Evolutionary conservation across 2,113 vertebrate genomes (phyloP).

Genomic region (Mola mola): DNA sequence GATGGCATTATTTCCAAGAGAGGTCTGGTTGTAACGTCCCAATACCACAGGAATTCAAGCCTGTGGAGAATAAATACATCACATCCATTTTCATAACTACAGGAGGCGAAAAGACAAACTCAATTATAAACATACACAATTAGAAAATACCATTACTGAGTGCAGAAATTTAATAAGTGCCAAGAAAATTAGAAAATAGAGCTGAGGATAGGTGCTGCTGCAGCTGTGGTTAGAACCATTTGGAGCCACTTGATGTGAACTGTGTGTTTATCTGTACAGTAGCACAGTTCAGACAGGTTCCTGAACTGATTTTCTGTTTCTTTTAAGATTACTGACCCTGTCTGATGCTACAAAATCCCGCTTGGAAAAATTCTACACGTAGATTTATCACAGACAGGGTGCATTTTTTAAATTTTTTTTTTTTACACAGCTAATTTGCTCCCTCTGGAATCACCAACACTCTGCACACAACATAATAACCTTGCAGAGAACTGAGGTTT

Average conservation of each 20-base stretch:
- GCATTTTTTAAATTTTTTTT: too few species aligned
- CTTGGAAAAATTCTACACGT: too few species aligned
- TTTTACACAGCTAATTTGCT: too few species aligned
- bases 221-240: conserved; percentile 4
- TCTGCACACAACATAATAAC: too few species aligned
- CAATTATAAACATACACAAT: conserved; percentile 9
- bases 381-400: too few species aligned
- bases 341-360: too few species aligned
- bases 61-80: conserved; percentile 30
- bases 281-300: too few species aligned
- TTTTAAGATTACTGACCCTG: conserved; percentile 22
- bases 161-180: conserved; percentile 38
- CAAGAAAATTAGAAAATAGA: conserved; percentile 5
- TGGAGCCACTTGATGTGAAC: conserved; percentile 9
- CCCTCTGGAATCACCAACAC: too few species aligned
- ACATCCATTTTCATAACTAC: conserved; percentile 1
- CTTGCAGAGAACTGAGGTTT: too few species aligned
- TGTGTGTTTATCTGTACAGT: conserved; percentile 21
- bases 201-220: conserved; percentile 1
- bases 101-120: conserved; percentile 7
- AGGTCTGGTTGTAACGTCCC: conserved; percentile 33
- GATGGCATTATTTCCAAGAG: conserved; percentile 51
- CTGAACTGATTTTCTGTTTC: background rate
- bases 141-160: conserved; percentile 13
- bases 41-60: conserved; percentile 30